Percentiles rank a stretch among this genome's conserved stretches.
phyloP scores from a whole-genome alignment of 2,888 invertebrate species.

The Mythimna loreyi region DNA sequence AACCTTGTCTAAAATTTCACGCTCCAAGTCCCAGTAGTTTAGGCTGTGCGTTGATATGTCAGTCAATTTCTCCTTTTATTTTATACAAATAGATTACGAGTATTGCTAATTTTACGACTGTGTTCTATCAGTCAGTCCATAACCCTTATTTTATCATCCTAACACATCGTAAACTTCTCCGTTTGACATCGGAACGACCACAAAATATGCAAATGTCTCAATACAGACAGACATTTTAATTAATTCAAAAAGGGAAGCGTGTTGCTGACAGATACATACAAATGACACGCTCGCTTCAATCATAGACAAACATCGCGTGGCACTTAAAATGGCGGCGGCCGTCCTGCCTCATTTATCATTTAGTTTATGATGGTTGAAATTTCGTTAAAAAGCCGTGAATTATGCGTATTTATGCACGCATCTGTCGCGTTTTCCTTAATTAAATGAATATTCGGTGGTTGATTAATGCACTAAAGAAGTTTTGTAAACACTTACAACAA shows the following conservation, averaged over 20 bases:
- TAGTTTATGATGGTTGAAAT: slow-evolving; percentile 23
- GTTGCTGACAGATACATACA: slow-evolving; percentile 14
- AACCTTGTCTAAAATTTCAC: too few relatives aligned
- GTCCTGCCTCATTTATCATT: slow-evolving; percentile 29
- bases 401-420: slow-evolving; percentile 30
- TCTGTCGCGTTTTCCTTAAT: slow-evolving; percentile 26
- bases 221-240: slow-evolving; percentile 28
- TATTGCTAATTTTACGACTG: neutral
- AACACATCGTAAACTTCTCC: slow-evolving; percentile 2
- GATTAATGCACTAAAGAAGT: neutral
- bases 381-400: slow-evolving; percentile 10
- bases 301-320: slow-evolving; percentile 28
- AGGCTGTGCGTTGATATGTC: too few relatives aligned
- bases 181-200: neutral
- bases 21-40: too few relatives aligned
- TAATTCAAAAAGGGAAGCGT: slow-evolving; percentile 15
- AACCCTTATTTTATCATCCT: neutral
- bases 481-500: slow-evolving; percentile 4
- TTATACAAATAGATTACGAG: too few relatives aligned
- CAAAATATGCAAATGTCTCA: slow-evolving; percentile 30
- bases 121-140: neutral
- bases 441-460: neutral
- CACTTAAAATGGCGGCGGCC: slow-evolving; percentile 12
- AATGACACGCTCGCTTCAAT: slow-evolving; percentile 19
- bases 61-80: too few relatives aligned